Evolutionary conservation across 2,888 invertebrate genomes (phyloP).

Genomic region (Alviniconcha strummeri): DNA sequence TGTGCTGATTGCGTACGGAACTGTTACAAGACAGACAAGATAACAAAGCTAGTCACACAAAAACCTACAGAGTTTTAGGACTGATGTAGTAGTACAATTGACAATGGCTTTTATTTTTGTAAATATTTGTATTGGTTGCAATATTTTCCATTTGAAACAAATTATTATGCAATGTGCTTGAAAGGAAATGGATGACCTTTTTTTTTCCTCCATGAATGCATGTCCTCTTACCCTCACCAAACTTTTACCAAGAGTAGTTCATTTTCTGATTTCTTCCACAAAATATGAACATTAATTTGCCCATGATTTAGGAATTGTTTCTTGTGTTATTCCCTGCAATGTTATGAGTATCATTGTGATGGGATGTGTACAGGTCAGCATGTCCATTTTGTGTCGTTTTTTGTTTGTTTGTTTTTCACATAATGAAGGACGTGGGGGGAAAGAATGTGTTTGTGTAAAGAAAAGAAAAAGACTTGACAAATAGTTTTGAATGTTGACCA

Average conservation of each 20-base stretch:
- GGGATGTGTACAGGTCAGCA: not conserved
- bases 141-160: slow-evolving; percentile 17
- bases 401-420: slow-evolving; percentile 4
- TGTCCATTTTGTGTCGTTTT: not conserved
- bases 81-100: not conserved
- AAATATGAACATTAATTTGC: too few relatives aligned
- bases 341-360: not conserved
- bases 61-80: too few relatives aligned
- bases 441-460: slow-evolving; percentile 18
- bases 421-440: not conserved
- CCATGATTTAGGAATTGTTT: too few relatives aligned
- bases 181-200: slow-evolving; percentile 23
- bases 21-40: too few relatives aligned
- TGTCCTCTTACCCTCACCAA: too few relatives aligned
- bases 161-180: slow-evolving; percentile 31
- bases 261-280: too few relatives aligned
- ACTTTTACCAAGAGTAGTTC: too few relatives aligned
- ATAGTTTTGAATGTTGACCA: slow-evolving; percentile 21
- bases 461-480: slow-evolving; percentile 18
- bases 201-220: not conserved
- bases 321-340: too few relatives aligned
- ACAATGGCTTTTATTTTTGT: not conserved
- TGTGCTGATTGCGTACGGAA: too few relatives aligned
- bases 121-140: slow-evolving; percentile 16
- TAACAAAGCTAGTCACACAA: too few relatives aligned